Evolutionary conservation across 2,113 vertebrate species (phyloP).

Genomic region (Mastomys natalensis): DNA sequence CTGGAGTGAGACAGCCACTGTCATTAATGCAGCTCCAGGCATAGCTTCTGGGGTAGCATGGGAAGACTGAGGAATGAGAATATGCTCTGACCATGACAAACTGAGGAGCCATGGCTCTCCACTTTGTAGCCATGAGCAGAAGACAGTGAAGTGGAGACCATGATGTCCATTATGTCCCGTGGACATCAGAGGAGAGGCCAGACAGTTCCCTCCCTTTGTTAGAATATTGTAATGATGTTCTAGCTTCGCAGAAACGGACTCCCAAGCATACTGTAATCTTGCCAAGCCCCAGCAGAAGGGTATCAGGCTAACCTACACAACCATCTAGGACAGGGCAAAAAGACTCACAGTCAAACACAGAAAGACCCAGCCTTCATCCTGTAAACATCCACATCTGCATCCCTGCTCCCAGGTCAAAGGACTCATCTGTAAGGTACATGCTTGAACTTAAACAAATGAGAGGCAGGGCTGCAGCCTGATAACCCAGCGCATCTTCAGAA

Average conservation of each 20-base stretch:
- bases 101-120: not conserved
- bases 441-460: not conserved
- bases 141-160: not conserved
- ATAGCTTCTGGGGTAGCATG: not conserved
- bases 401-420: not conserved
- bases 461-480: not conserved
- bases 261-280: not conserved
- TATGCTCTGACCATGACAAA: not conserved
- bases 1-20: not conserved
- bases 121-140: not conserved
- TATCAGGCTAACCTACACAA: not conserved
- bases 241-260: not conserved
- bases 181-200: not conserved
- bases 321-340: not conserved
- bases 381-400: fast-evolving
- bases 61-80: not conserved
- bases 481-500: not conserved
- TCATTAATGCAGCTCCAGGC: not conserved
- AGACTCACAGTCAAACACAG: not conserved
- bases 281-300: not conserved
- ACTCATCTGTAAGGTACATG: not conserved
- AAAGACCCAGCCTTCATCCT: not conserved
- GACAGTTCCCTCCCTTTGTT: not conserved
- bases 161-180: fast-evolving
- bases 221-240: not conserved